These are phyloP conservation scores for Hypotaenidia philippensis DNA, from an alignment of 2,797 vertebrate species.

Conservation along the genomic window DNA sequence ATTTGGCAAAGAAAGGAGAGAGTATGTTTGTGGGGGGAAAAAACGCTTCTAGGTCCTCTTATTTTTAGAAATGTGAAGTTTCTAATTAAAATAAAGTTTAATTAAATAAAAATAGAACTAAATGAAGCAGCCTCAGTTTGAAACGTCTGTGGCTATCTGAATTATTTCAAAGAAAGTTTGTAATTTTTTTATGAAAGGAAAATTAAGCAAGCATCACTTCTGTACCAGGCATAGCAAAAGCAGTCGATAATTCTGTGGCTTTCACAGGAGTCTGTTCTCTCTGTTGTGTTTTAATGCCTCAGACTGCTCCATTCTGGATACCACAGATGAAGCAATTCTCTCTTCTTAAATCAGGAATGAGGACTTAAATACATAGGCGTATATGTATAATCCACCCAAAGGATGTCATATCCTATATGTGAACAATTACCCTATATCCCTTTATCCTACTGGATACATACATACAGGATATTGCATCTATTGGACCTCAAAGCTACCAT, in stretches of 20 bases:
- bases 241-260: not conserved
- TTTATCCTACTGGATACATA: not conserved
- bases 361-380: not conserved
- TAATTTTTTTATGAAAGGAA: not conserved
- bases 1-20: slow-evolving; percentile 58
- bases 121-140: not conserved
- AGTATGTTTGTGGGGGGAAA: not conserved
- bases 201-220: not conserved
- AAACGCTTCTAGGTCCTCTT: not conserved
- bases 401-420: not conserved
- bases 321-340: not conserved
- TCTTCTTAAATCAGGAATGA: not conserved
- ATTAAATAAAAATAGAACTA: slow-evolving; percentile 12
- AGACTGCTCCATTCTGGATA: not conserved
- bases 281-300: not conserved
- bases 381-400: not conserved
- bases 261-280: not conserved
- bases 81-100: slow-evolving; percentile 20
- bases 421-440: not conserved
- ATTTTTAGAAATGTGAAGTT: slow-evolving; percentile 48
- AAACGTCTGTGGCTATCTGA: not conserved
- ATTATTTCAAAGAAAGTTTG: not conserved
- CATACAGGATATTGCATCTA: not conserved
- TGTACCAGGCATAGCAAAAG: not conserved
- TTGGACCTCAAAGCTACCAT: not conserved